Percentiles rank a stretch among this genome's conserved stretches.
Conservation (phyloP, 2,797 vertebrate genomes). For the Myripristis jacobus region DNA sequence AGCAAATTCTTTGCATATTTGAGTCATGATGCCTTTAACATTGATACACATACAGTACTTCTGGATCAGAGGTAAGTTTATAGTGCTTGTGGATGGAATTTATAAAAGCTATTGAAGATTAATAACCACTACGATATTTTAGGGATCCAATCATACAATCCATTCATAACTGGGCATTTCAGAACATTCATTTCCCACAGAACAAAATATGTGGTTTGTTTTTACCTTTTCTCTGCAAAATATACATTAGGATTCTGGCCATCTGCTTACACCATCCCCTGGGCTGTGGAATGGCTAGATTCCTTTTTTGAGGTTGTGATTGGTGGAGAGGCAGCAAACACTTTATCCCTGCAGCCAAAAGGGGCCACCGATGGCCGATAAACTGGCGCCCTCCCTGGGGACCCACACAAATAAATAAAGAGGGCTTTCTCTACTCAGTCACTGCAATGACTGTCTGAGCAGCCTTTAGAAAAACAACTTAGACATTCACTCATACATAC, state of each 20-base stretch:
- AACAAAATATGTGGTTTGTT: slow-evolving; percentile 19
- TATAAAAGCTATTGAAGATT: slow-evolving; percentile 26
- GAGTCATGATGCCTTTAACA: slow-evolving; percentile 25
- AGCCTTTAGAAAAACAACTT: slow-evolving; percentile 26
- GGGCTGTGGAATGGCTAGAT: slow-evolving; percentile 57
- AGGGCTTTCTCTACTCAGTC: slow-evolving; percentile 57
- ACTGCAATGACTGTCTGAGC: slow-evolving; percentile 37
- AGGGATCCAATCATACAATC: not conserved
- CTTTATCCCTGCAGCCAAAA: slow-evolving; percentile 52
- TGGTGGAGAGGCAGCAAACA: slow-evolving; percentile 48
- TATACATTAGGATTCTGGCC: slow-evolving; percentile 27
- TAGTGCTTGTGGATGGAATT: slow-evolving; percentile 32
- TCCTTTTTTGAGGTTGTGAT: slow-evolving; percentile 54
- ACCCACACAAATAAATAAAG: slow-evolving; percentile 71
- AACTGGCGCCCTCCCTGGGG: slow-evolving; percentile 55
- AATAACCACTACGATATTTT: slow-evolving; percentile 13
- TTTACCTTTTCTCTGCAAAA: slow-evolving; percentile 21
- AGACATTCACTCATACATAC: slow-evolving; percentile 57
- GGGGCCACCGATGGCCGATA: slow-evolving; percentile 46
- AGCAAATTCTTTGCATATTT: slow-evolving; percentile 4
- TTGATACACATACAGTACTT: slow-evolving; percentile 54
- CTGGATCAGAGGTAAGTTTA: slow-evolving; percentile 58
- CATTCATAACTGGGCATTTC: slow-evolving; percentile 13
- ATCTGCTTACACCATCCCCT: slow-evolving; percentile 66
- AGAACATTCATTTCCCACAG: slow-evolving; percentile 44